Evolutionary conservation across 1,140 invertebrate genomes (phyloP).

Genomic region (Asobara japonica): DNA sequence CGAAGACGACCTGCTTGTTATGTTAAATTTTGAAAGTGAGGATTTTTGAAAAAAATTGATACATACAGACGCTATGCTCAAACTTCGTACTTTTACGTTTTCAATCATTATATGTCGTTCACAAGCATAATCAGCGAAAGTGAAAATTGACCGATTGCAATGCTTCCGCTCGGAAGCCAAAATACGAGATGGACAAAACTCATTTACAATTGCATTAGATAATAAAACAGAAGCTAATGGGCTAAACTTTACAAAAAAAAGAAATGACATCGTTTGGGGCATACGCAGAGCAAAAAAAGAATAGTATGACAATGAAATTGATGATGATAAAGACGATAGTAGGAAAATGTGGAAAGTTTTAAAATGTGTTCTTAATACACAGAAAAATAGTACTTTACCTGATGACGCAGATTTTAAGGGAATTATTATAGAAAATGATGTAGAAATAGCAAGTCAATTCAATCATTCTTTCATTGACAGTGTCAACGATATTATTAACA

Average conservation of each 20-base stretch:
- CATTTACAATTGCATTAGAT: background rate
- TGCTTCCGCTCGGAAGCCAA: too few relatives aligned
- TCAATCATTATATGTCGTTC: too few relatives aligned
- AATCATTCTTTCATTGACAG: constrained; percentile 16
- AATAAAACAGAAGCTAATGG: background rate
- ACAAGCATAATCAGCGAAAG: too few relatives aligned
- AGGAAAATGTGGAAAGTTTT: constrained; percentile 17
- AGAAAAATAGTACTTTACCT: background rate
- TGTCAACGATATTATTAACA: background rate
- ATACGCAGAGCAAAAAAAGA: constrained; percentile 13
- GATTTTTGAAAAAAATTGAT: too few relatives aligned
- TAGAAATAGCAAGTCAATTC: constrained; percentile 1
- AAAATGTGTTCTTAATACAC: background rate
- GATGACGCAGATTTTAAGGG: background rate
- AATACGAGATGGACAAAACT: background rate
- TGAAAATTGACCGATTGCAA: too few relatives aligned
- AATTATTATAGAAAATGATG: background rate
- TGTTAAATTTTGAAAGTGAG: too few relatives aligned
- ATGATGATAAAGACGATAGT: background rate
- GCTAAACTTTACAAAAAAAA: background rate
- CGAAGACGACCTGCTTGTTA: too few relatives aligned
- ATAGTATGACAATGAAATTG: constrained; percentile 12
- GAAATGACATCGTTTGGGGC: constrained; percentile 12
- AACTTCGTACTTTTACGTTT: too few relatives aligned
- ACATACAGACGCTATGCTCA: too few relatives aligned